Conservation (phyloP, 2,113 vertebrate genomes). For the Cyprinodon brontotheroides region DNA sequence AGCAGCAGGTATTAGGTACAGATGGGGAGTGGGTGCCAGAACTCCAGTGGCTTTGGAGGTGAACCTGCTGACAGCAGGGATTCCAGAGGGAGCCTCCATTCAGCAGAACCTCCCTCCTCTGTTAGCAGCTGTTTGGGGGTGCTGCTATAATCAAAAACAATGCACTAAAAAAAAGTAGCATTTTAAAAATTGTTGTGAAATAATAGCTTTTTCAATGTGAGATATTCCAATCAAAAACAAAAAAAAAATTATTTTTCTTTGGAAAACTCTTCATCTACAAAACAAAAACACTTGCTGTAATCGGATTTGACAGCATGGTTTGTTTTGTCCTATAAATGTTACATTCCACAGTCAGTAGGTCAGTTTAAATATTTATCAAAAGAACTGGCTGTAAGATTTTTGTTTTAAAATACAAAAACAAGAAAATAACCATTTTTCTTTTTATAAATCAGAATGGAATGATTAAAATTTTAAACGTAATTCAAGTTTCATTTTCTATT, state of each 20-base stretch:
- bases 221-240: background rate
- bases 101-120: constrained; percentile 56
- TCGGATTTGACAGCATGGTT: too few species aligned
- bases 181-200: background rate
- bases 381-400: too few species aligned
- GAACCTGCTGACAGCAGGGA: constrained; percentile 65
- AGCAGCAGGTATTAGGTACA: constrained; percentile 24
- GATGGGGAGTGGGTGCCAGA: constrained; percentile 26
- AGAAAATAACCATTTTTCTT: too few species aligned
- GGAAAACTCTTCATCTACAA: background rate
- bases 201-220: background rate
- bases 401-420: too few species aligned
- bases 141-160: constrained; percentile 11
- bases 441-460: too few species aligned
- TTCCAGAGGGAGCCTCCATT: constrained; percentile 58
- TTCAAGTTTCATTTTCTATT: too few species aligned
- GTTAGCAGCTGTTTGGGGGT: constrained; percentile 50
- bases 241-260: background rate
- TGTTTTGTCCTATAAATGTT: too few species aligned
- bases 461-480: too few species aligned
- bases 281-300: too few species aligned
- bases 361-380: too few species aligned
- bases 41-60: constrained; percentile 53
- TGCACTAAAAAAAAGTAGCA: background rate
- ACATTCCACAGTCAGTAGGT: too few species aligned